These are phyloP conservation scores for Aix galericulata DNA, from an alignment of 2,113 vertebrate species.

Conservation along the genomic window DNA sequence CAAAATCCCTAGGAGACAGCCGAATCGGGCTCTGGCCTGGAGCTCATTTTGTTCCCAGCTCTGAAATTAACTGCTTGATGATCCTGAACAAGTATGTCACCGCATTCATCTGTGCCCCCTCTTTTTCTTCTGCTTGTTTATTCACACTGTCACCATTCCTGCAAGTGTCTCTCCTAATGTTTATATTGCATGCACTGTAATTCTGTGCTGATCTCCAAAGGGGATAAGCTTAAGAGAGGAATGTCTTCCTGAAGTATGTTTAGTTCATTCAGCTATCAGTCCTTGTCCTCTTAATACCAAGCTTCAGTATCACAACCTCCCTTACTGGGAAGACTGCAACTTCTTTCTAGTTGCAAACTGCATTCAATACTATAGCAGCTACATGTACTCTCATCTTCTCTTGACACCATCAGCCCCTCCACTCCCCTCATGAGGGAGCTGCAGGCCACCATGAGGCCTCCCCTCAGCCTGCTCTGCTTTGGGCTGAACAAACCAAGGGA, in stretches of 20 bases:
- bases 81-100: not conserved
- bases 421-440: no score
- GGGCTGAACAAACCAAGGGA: no score
- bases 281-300: not conserved
- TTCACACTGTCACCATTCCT: not conserved
- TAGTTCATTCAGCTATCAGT: not conserved
- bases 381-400: not conserved
- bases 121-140: not conserved
- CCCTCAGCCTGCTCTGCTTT: no score
- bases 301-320: not conserved
- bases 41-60: not conserved
- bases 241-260: not conserved
- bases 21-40: not conserved
- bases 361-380: not conserved
- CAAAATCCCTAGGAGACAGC: not conserved
- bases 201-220: not conserved
- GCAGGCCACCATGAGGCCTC: no score
- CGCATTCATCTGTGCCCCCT: not conserved
- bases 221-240: not conserved
- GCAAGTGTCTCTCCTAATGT: not conserved
- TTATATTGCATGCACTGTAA: not conserved
- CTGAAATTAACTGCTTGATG: not conserved
- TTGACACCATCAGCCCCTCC: not conserved
- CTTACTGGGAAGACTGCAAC: not conserved
- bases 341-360: not conserved